phyloP scores from a whole-genome alignment of 2,888 invertebrate species.

The Merodon equestris region DNA sequence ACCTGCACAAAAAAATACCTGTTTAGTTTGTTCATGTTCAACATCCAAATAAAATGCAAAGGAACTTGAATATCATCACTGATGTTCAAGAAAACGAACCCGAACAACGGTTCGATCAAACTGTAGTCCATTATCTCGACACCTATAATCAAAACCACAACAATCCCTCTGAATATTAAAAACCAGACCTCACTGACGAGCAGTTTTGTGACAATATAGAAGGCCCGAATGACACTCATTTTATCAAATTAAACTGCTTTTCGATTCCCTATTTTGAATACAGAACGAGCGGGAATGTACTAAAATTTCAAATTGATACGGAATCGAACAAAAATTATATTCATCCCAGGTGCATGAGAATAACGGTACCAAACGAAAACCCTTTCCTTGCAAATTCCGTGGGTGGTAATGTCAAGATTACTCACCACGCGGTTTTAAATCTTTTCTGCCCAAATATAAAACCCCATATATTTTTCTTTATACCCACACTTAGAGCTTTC shows the following conservation, averaged over 20 bases:
- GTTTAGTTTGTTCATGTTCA: no score
- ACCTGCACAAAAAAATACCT: no score
- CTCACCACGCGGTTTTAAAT: neutral
- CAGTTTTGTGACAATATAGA: no score
- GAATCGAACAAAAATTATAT: conserved; percentile 11
- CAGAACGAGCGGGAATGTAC: neutral
- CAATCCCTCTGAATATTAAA: neutral
- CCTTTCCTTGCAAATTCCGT: conserved; percentile 6
- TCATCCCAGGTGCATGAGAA: neutral
- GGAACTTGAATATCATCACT: no score
- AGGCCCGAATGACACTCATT: neutral
- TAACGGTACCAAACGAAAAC: neutral
- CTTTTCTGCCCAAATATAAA: conserved; percentile 1
- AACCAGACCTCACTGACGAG: conserved; percentile 3
- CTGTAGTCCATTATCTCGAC: neutral
- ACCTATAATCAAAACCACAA: neutral
- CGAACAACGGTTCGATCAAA: neutral
- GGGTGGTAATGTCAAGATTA: conserved; percentile 8
- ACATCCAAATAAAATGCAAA: no score
- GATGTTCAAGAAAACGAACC: no score
- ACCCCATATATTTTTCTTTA: no score
- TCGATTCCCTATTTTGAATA: neutral
- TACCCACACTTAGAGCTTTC: no score
- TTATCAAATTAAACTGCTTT: neutral
- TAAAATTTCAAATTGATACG: neutral